These are phyloP conservation scores for Cataglyphis altisquamis DNA, from an alignment of 2,888 invertebrate genomes.

Conservation along the genomic window DNA sequence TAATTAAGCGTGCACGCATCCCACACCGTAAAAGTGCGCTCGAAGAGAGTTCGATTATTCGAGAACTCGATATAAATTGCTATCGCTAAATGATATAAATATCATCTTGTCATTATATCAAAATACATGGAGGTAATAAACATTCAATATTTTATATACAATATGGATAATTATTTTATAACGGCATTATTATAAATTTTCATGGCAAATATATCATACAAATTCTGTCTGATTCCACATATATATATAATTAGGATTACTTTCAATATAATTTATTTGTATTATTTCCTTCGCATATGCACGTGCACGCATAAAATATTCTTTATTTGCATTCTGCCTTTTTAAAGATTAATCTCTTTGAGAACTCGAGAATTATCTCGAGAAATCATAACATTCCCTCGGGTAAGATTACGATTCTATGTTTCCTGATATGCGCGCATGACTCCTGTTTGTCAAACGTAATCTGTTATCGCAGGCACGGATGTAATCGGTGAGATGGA, in stretches of 20 bases:
- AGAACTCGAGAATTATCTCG: background rate
- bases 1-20: conserved; percentile 1
- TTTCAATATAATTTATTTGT: background rate
- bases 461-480: conserved; percentile 36
- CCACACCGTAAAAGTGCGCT: conserved; percentile 5
- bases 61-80: background rate
- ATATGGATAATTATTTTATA: background rate
- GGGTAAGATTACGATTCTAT: background rate
- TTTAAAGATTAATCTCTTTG: background rate
- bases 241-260: background rate
- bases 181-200: background rate
- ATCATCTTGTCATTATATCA: background rate
- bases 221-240: background rate
- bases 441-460: conserved; percentile 42
- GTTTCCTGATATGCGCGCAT: conserved; percentile 28
- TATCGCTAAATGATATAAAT: background rate
- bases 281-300: background rate
- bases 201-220: background rate
- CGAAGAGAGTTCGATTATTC: conserved; percentile 11
- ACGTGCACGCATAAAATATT: background rate
- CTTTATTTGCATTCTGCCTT: background rate
- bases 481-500: conserved; percentile 47
- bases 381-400: background rate
- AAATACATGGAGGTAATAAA: background rate
- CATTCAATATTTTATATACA: background rate